These are phyloP conservation scores for Drosophila nigricruria DNA, from an alignment of 2,888 invertebrate genomes.

Conservation along the genomic window DNA sequence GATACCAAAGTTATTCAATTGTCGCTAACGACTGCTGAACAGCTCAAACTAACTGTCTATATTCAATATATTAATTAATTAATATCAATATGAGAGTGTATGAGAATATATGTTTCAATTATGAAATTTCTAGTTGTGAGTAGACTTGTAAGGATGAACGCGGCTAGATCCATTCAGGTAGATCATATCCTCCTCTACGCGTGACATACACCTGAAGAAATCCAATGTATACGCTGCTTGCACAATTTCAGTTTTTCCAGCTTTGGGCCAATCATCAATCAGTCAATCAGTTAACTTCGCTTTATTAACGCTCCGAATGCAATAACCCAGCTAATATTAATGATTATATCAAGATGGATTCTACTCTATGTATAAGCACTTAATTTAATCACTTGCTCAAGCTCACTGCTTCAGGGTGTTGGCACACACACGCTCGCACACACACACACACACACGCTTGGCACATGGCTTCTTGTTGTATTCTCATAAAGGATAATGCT, in stretches of 20 bases:
- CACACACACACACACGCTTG: slow-evolving; percentile 8
- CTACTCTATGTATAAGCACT: slow-evolving; percentile 9
- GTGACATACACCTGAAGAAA: not conserved
- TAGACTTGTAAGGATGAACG: not conserved
- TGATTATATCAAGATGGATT: slow-evolving; percentile 11
- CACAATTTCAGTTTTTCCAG: not conserved
- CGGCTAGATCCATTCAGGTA: not conserved
- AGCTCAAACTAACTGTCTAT: too few relatives aligned
- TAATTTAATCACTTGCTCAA: slow-evolving; percentile 15
- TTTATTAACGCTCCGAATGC: not conserved
- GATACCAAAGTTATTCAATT: not conserved
- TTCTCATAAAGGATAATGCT: slow-evolving; percentile 34
- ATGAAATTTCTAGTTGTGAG: not conserved
- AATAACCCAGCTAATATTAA: not conserved
- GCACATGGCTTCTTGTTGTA: slow-evolving; percentile 34
- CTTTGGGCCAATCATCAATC: not conserved
- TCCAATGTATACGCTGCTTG: not conserved
- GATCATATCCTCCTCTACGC: not conserved
- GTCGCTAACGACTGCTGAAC: not conserved
- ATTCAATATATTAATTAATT: too few relatives aligned
- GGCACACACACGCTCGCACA: slow-evolving; percentile 27
- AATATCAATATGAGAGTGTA: not conserved
- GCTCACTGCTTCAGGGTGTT: slow-evolving; percentile 34
- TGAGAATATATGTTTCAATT: not conserved
- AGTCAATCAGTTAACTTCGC: not conserved